These are phyloP conservation scores for Drosophila peninsularis DNA, from an alignment of 2,888 invertebrate genomes.

Conservation along the genomic window DNA sequence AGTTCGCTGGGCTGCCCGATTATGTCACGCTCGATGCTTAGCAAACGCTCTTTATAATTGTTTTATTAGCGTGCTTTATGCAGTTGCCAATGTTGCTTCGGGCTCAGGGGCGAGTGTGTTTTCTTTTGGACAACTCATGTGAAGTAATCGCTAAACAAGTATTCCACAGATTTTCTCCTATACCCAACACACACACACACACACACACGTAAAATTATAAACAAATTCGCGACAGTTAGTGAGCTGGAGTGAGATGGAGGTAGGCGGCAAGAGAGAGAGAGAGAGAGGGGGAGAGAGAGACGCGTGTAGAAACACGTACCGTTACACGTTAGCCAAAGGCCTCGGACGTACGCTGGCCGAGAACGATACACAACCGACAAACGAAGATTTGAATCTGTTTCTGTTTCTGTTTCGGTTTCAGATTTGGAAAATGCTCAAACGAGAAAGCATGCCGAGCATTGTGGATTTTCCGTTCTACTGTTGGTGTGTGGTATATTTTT, in stretches of 20 bases:
- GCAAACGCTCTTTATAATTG: conserved; percentile 50
- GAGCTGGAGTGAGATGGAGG: conserved; percentile 18
- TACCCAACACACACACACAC: conserved; percentile 36
- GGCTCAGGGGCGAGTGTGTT: conserved; percentile 34
- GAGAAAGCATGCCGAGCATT: conserved; percentile 40
- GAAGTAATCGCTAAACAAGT: conserved; percentile 45
- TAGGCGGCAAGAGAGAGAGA: conserved; percentile 8
- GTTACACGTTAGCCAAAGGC: conserved; percentile 65
- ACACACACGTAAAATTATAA: conserved; percentile 56
- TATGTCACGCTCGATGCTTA: conserved; percentile 65
- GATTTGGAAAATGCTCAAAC: conserved; percentile 58
- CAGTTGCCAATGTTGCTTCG: conserved; percentile 22
- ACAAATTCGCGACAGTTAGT: conserved; percentile 67
- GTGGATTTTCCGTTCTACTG: conserved; percentile 34
- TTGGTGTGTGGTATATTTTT: conserved; percentile 60
- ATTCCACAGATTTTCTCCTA: conserved; percentile 40
- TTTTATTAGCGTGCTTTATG: conserved; percentile 15
- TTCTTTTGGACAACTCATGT: conserved; percentile 28
- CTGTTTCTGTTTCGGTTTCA: conserved; percentile 74
- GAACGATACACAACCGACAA: conserved; percentile 83
- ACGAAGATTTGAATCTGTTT: conserved; percentile 84
- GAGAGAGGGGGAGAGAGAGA: conserved; percentile 7
- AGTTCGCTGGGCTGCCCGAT: conserved; percentile 50
- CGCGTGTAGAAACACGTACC: conserved; percentile 64
- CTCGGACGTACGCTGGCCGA: conserved; percentile 42